Evolutionary conservation across 2,113 vertebrate species (phyloP).

Genomic region (Neodon shergylaensis): DNA sequence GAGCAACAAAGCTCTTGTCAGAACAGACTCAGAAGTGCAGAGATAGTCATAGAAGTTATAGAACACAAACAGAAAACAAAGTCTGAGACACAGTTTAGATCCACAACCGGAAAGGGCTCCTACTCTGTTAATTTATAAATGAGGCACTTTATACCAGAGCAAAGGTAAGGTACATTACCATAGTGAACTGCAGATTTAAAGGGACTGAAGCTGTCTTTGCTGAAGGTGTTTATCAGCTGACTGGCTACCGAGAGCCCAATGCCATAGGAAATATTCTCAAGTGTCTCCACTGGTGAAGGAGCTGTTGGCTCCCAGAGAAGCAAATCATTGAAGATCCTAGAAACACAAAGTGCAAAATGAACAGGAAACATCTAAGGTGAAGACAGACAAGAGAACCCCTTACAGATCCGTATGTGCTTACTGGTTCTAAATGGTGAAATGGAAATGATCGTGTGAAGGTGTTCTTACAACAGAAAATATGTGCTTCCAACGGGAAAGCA

Average conservation of each 20-base stretch:
- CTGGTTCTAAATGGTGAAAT: not conserved
- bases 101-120: not conserved
- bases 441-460: not conserved
- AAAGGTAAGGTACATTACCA: conserved; percentile 86
- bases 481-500: not conserved
- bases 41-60: not conserved
- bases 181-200: conserved; percentile 94
- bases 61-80: conserved; percentile 31
- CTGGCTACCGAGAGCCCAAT: conserved; percentile 97
- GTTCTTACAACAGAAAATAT: not conserved
- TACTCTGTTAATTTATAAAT: conserved; percentile 4
- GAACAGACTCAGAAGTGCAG: not conserved
- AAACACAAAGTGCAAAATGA: conserved; percentile 72
- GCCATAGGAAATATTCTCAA: conserved; percentile 96
- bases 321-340: conserved; percentile 97
- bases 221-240: conserved; percentile 96
- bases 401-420: not conserved
- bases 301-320: conserved; percentile 98
- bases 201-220: conserved; percentile 94
- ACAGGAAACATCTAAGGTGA: fast-evolving
- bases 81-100: conserved; percentile 32
- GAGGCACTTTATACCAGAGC: conserved; percentile 39
- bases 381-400: not conserved
- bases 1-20: not conserved
- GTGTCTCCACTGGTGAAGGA: conserved; percentile 97